These are phyloP conservation scores for Notiomystis cincta DNA, from an alignment of 2,113 vertebrate genomes.

Conservation along the genomic window DNA sequence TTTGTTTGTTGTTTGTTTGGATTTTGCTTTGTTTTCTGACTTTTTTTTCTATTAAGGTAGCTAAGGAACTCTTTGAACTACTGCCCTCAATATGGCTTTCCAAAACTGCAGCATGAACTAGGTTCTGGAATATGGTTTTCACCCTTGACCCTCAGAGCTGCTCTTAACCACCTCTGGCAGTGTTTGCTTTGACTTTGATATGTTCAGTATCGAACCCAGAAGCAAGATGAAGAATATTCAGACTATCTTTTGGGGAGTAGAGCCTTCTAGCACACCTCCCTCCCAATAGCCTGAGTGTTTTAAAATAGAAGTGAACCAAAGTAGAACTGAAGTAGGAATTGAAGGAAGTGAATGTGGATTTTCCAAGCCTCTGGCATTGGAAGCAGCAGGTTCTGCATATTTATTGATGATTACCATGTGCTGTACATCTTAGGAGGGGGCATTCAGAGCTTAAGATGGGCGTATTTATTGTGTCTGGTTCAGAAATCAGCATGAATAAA, in stretches of 20 bases:
- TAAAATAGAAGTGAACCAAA: background rate
- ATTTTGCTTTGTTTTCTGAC: background rate
- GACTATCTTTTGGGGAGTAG: background rate
- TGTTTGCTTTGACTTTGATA: background rate
- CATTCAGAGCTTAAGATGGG: background rate
- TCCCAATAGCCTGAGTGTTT: background rate
- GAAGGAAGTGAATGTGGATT: background rate
- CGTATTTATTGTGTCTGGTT: constrained; percentile 18
- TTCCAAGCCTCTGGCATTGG: background rate
- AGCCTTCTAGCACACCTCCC: background rate
- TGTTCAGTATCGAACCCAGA: background rate
- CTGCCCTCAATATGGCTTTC: background rate
- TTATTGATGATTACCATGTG: constrained; percentile 2
- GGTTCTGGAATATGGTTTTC: background rate
- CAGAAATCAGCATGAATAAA: constrained; percentile 23
- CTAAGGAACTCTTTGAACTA: background rate
- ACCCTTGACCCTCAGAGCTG: background rate
- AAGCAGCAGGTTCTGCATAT: background rate
- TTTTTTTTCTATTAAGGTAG: background rate
- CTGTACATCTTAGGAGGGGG: background rate
- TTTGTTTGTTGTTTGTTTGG: background rate
- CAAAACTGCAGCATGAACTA: background rate
- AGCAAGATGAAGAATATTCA: background rate
- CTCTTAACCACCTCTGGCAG: background rate
- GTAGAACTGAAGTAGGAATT: background rate